Conservation (phyloP, 2,113 vertebrate species). For the Sminthopsis crassicaudata region DNA sequence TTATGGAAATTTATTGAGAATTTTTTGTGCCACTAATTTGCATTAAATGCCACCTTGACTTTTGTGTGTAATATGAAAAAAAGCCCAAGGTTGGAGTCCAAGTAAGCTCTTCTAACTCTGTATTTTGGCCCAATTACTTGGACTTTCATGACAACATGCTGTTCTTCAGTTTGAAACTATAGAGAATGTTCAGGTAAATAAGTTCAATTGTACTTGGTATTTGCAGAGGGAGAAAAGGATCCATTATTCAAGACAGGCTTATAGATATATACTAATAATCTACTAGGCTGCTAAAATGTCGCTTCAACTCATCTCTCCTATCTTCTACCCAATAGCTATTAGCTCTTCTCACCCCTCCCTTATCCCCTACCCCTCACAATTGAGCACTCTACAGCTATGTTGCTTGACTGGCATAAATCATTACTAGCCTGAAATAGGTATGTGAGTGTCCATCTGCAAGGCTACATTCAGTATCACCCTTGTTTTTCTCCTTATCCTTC, state of each 20-base stretch:
- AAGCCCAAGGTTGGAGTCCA: conserved; percentile 14
- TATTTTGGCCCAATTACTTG: conserved; percentile 19
- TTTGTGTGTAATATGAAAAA: conserved; percentile 66
- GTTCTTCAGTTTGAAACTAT: conserved; percentile 36
- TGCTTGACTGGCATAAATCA: not conserved
- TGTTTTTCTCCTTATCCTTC: conserved; percentile 44
- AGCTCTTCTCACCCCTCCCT: conserved; percentile 10
- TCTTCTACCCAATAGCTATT: not conserved
- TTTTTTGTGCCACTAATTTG: conserved; percentile 77
- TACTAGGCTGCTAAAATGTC: not conserved
- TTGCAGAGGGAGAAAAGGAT: conserved; percentile 18
- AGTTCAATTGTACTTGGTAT: conserved; percentile 1
- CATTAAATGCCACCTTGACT: conserved; percentile 71
- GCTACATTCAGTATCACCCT: not conserved
- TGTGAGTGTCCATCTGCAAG: conserved; percentile 29
- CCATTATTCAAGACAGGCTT: not conserved
- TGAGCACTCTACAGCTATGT: not conserved
- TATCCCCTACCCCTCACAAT: not conserved
- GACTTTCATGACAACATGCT: conserved; percentile 45
- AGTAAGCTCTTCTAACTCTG: conserved; percentile 32
- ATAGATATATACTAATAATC: not conserved
- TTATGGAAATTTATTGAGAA: conserved; percentile 79
- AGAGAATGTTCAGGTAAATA: conserved; percentile 24
- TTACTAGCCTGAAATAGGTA: conserved; percentile 12
- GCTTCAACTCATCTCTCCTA: not conserved